Conservation (phyloP, 1,140 invertebrate genomes). For the Panagrolaimus sp. region DNA sequence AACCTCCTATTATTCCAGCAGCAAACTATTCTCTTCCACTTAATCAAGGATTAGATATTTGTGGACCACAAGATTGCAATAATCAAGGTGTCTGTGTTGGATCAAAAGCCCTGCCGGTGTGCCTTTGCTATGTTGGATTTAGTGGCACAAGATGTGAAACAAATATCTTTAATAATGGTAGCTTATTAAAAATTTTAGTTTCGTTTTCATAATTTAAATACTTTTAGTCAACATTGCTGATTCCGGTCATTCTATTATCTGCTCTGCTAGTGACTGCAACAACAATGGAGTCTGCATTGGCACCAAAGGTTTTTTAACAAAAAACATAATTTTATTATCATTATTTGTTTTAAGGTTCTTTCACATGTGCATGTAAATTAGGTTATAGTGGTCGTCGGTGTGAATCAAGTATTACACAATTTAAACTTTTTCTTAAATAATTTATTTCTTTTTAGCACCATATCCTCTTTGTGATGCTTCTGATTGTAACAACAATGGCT, state of each 20-base stretch:
- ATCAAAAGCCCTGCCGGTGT: constrained; percentile 23
- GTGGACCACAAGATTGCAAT: constrained; percentile 28
- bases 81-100: constrained; percentile 33
- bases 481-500: constrained; percentile 14
- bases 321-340: too few species aligned
- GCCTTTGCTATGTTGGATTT: constrained; percentile 33
- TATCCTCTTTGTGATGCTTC: constrained; percentile 34
- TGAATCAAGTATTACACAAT: constrained; percentile 26
- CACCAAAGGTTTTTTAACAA: constrained; percentile 27
- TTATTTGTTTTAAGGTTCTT: too few species aligned
- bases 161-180: constrained; percentile 22
- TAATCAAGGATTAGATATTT: constrained; percentile 13
- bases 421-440: not conserved
- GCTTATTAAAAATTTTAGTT: not conserved
- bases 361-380: constrained; percentile 36
- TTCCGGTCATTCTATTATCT: constrained; percentile 22
- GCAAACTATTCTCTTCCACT: constrained; percentile 10
- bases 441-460: constrained; percentile 26
- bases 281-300: constrained; percentile 41
- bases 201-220: not conserved
- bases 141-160: constrained; percentile 27
- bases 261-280: constrained; percentile 35
- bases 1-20: constrained; percentile 14
- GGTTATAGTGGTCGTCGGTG: constrained; percentile 36
- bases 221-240: constrained; percentile 19